Evolutionary conservation across 2,113 vertebrate genomes (phyloP).

Genomic region (Brachypodius melanocephalos): DNA sequence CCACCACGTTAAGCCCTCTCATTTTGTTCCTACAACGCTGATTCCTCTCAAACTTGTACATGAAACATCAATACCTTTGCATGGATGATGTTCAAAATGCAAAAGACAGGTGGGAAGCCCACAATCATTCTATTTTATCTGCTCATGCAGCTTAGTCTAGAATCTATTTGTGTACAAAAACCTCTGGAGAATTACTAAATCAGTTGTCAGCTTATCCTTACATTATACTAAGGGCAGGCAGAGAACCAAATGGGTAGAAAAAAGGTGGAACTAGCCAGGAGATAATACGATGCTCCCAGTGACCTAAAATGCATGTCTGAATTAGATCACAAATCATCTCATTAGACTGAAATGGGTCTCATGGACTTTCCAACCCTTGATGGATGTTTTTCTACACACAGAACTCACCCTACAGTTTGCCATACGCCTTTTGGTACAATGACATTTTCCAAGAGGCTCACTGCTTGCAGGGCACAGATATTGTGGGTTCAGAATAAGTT

Average conservation of each 20-base stretch:
- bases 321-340: not conserved
- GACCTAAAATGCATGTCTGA: not conserved
- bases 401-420: not conserved
- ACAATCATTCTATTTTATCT: not conserved
- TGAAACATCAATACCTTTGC: not conserved
- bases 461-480: not conserved
- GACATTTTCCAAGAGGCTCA: not conserved
- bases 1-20: not conserved
- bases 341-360: not conserved
- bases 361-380: not conserved
- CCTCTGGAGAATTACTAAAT: not conserved
- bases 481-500: not conserved
- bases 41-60: not conserved
- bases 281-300: not conserved
- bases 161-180: not conserved
- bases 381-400: constrained; percentile 30
- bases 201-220: not conserved
- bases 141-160: fast-evolving
- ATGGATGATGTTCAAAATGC: not conserved
- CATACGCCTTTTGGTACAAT: constrained; percentile 1
- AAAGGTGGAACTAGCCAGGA: not conserved
- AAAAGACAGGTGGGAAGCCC: not conserved
- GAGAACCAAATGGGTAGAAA: not conserved
- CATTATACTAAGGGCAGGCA: not conserved
- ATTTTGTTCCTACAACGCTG: not conserved